Evolutionary conservation across 2,113 vertebrate species (phyloP), one percentile per base, ranked within the genome.

Genomic region (Onychostruthus taczanowskii): DNA sequence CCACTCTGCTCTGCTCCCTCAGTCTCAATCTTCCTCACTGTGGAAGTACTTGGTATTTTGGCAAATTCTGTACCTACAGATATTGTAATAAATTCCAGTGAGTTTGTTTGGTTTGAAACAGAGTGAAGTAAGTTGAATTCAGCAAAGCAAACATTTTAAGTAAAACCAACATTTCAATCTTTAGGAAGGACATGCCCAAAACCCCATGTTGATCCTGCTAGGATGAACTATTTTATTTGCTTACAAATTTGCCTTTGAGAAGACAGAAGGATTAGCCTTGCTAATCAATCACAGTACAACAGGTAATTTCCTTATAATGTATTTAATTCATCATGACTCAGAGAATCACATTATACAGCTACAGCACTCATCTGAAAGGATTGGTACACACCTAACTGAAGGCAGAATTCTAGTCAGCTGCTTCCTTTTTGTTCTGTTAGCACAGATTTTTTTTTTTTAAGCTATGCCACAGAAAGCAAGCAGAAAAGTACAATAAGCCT

Each of bases 51-150:
- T 46, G 98, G 96, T 61, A 96, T 81, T 55, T 98, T 93, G 52
- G 98, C 95, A 92, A 98, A 98, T 66, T 99, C 99, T 98, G 91
- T 24, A 95, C 53, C 91, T 94, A 43, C 16, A 95, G 66, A 90
- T 14, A 66, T 61, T 16, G 50, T 27, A 74, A 87, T 53, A 64
- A 82, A 69, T 59, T 47, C 47, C 12, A 52, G 33, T 68, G 52
- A 92, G 44, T 44, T 76, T 69, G 14, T 73, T 13, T 26, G 21
- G 31, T 73, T 75, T 81, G 26, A 75, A 86, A 75, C 30, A 76
- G 63, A 73, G 46, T 31, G 1, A 95, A 47, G 7, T 23, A 47
- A 75, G 30, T 16, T 27, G 21, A 80, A 33, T 53, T 82, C 55
- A 85, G 58, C 24, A 89, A 41, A 73, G 63, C n/a, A 66, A 79